Base-by-base conservation (phyloP, 2,888 invertebrate genomes). In the Nephrocerus scutellatus region DNA sequence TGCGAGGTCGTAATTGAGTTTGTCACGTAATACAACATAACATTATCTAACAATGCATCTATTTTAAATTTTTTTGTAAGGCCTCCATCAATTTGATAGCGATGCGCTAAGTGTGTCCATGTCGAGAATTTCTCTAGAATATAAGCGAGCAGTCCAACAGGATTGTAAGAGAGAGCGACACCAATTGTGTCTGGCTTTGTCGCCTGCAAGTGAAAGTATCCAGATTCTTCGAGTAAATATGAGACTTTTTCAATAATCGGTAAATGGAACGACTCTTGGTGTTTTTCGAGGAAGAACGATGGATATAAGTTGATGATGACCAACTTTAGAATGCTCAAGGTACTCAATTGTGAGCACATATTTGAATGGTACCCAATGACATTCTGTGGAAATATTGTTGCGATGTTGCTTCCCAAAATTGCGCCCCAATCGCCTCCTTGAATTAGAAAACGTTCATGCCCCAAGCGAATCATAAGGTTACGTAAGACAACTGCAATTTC, bases 111-210 rank as follows among this genome's bases (percentile, higher is more conserved):
- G 64, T 70, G 84, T 62, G 70, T 86, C 82, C 68, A 84, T 6
- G 55, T 79, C 56, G 74, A 77, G 68, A 89, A 91, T 62, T 92
- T 93, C 56, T 95, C 92, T 9, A 95, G 65, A 36, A 93, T 84
- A 56, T 92, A 95, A 0, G 86, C 86, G 1, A 90, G 90, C 41
- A 95, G 66, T 1, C 90, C 92, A 1, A 82, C 75, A 0, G 95
- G 93, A 51, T 64, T 66, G 26, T 56, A 50, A n/a, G 56, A 55
- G 6, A 68, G 44, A 0, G 52, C 60, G 2, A 48, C 49, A 13
- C 88, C 90, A 48, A 87, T 70, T 0, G 90, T 89, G 55, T 92
- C 91, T 10, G 92, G 91, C 62, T 89, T 91, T 0, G 90, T 88
- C 0, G 85, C 76, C 59, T 92, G 91, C 5, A 90, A 49, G 58